A percentile compares a stretch with the other conserved stretches of the same genome.
Evolutionary conservation across 2,797 vertebrate species (phyloP).

Genomic region (Gorsachius magnificus): DNA sequence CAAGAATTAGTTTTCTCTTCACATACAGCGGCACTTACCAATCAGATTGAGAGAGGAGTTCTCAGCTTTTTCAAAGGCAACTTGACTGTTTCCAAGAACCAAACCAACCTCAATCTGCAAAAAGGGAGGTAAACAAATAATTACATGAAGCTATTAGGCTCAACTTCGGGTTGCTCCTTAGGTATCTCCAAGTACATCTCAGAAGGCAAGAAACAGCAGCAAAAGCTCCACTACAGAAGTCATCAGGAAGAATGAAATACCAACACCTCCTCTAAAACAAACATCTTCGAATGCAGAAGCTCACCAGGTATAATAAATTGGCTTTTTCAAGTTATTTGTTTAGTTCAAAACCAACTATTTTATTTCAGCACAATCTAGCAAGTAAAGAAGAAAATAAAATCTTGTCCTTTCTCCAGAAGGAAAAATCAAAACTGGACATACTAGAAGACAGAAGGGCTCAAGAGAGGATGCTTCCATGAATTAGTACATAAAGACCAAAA

Average conservation of each 20-base stretch:
- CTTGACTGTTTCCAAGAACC: conserved; percentile 91
- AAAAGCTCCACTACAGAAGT: not conserved
- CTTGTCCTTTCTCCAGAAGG: not conserved
- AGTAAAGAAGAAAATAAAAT: not conserved
- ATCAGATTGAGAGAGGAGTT: conserved; percentile 89
- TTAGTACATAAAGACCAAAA: not conserved
- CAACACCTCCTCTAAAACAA: not conserved
- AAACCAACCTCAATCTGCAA: conserved; percentile 88
- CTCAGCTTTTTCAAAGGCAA: conserved; percentile 95
- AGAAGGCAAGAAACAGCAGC: not conserved
- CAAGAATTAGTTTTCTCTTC: not conserved
- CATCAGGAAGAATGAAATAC: not conserved
- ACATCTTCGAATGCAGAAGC: not conserved
- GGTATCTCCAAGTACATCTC: not conserved
- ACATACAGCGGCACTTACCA: conserved; percentile 80
- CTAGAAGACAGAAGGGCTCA: not conserved
- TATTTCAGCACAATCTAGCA: not conserved
- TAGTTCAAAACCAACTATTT: not conserved
- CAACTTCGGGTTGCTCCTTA: not conserved
- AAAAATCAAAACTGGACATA: not conserved
- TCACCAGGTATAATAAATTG: not conserved
- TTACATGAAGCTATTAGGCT: not conserved
- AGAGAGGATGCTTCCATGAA: not conserved
- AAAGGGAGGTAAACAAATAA: conserved; percentile 15
- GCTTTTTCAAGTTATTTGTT: not conserved